phyloP scores from a whole-genome alignment of 2,113 vertebrate genomes.

The Xenopus tropicalis region UCB_Xtro_10.0 CM004450.2:80082001-80082500 shows the following conservation, averaged over 20 bases:
- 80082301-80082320: neutral
- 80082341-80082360: neutral
- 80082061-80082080: too few relatives aligned
- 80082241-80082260: neutral
- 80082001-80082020: too few relatives aligned
- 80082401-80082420: slow-evolving; percentile 16
- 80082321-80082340: neutral
- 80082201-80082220: neutral
- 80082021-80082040: too few relatives aligned
- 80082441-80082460: neutral
- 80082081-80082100: too few relatives aligned
- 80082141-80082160: too few relatives aligned
- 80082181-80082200: neutral
- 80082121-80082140: too few relatives aligned
- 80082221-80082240: neutral
- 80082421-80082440: slow-evolving; percentile 21
- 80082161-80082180: too few relatives aligned
- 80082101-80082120: too few relatives aligned
- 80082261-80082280: neutral
- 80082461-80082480: slow-evolving; percentile 29
- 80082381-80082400: neutral
- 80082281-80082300: neutral
- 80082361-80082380: slow-evolving; percentile 13
- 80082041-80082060: too few relatives aligned
- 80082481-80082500: slow-evolving; percentile 28